Evolutionary conservation across 35 echinoderm and acorn worm species (phyloP).

Genomic region (Acanthaster planci): DNA sequence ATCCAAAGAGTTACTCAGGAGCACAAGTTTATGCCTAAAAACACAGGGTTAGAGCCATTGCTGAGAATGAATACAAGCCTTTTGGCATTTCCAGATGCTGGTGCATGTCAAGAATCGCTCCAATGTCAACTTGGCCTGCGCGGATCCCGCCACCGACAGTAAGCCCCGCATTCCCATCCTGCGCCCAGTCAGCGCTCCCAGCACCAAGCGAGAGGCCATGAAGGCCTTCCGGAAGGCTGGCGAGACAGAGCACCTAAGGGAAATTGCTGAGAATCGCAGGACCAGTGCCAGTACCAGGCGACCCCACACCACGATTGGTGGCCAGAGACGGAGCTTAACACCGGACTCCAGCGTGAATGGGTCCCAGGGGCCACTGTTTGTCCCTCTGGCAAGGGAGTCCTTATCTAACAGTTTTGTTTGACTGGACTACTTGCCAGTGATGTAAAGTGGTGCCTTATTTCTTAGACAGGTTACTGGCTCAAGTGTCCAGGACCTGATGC

Average conservation of each 20-base stretch:
- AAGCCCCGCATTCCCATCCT: conserved; percentile 41
- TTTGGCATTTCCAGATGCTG: conserved; percentile 71
- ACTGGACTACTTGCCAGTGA: neutral
- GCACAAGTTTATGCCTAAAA: neutral
- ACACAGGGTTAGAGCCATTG: neutral
- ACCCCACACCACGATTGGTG: conserved; percentile 57
- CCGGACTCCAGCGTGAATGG: neutral
- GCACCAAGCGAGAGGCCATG: conserved; percentile 63
- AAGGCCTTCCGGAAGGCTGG: conserved; percentile 75
- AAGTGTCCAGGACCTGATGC: too few relatives aligned
- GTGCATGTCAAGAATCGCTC: conserved; percentile 87
- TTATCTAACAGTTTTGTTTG: neutral
- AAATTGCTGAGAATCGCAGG: neutral
- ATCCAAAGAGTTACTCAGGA: neutral
- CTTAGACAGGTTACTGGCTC: too few relatives aligned
- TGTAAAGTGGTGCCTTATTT: too few relatives aligned
- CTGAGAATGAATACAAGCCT: neutral
- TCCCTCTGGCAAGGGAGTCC: neutral
- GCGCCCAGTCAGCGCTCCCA: conserved; percentile 81
- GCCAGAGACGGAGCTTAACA: neutral
- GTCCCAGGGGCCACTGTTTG: neutral
- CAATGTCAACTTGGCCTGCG: conserved; percentile 80
- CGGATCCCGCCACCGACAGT: conserved; percentile 46
- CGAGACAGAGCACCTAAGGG: conserved; percentile 59
- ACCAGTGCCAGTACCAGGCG: neutral